Conservation (phyloP, 2,888 invertebrate species). For the Phortica magna region DNA sequence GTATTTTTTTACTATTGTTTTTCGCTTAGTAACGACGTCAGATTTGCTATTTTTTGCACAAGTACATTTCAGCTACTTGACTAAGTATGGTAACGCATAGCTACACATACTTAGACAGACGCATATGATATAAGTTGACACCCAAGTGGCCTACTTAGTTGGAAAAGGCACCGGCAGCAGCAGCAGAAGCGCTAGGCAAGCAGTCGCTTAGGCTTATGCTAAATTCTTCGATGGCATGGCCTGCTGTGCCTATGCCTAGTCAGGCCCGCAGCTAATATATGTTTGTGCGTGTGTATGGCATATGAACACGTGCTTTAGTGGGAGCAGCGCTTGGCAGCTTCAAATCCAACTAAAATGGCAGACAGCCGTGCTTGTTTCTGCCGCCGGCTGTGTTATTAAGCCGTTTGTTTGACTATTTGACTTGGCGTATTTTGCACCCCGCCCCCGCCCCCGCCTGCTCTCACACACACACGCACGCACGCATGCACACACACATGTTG, state of each 20-base stretch:
- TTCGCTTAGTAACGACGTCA: too few species aligned
- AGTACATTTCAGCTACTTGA: not conserved
- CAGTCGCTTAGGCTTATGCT: not conserved
- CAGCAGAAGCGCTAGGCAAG: not conserved
- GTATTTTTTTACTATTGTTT: not conserved
- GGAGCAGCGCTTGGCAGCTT: not conserved
- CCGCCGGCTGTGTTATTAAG: conserved; percentile 18
- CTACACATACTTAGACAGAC: not conserved
- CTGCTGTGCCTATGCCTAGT: conserved; percentile 10
- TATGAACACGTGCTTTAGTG: conserved; percentile 17
- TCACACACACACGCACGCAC: not conserved
- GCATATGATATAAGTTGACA: not conserved
- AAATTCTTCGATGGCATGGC: not conserved
- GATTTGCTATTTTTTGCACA: too few species aligned
- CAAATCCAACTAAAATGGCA: not conserved
- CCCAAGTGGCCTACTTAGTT: not conserved
- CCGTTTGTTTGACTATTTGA: conserved; percentile 15
- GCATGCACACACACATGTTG: not conserved
- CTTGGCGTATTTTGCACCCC: not conserved
- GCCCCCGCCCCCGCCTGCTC: too few species aligned
- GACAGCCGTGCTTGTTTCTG: not conserved
- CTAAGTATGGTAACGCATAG: not conserved
- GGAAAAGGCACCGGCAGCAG: not conserved
- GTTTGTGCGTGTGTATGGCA: not conserved
- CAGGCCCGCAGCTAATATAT: not conserved